Evolutionary conservation across 2,797 vertebrate genomes (phyloP).

Genomic region (Ptychobarbus kaznakovi): DNA sequence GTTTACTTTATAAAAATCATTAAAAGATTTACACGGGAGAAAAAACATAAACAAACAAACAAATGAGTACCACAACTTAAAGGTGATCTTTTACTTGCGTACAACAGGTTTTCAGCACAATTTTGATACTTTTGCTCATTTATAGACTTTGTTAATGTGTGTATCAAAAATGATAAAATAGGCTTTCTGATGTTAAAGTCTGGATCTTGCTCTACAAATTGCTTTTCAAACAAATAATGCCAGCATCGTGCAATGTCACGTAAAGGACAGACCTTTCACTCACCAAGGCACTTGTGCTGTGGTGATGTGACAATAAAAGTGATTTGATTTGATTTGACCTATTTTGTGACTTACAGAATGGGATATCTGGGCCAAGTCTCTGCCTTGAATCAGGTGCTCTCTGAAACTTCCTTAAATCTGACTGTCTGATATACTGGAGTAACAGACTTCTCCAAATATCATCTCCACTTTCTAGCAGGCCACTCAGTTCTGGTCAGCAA

Average conservation of each 20-base stretch:
- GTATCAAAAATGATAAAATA: neutral
- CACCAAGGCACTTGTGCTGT: too few relatives aligned
- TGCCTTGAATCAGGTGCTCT: neutral
- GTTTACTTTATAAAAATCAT: neutral
- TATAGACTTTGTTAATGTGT: neutral
- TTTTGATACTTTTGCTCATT: neutral
- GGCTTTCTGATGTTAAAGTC: neutral
- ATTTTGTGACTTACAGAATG: constrained; percentile 23
- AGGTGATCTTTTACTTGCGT: neutral
- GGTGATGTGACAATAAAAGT: too few relatives aligned
- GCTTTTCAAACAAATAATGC: constrained; percentile 28
- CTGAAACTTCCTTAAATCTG: constrained; percentile 1
- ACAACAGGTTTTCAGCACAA: neutral
- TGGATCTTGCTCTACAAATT: constrained; percentile 19
- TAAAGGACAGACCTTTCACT: constrained; percentile 41
- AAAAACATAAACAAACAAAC: neutral
- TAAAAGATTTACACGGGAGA: neutral
- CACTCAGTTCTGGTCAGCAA: constrained; percentile 13
- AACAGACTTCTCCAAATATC: constrained; percentile 30
- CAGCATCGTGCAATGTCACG: constrained; percentile 21
- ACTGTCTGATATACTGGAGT: constrained; percentile 6
- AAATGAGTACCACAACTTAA: neutral
- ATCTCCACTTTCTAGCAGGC: constrained; percentile 47
- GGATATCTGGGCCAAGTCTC: constrained; percentile 27
- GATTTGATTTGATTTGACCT: too few relatives aligned